Conservation (phyloP, 2,888 invertebrate genomes). For the Horisme vitalbata region DNA sequence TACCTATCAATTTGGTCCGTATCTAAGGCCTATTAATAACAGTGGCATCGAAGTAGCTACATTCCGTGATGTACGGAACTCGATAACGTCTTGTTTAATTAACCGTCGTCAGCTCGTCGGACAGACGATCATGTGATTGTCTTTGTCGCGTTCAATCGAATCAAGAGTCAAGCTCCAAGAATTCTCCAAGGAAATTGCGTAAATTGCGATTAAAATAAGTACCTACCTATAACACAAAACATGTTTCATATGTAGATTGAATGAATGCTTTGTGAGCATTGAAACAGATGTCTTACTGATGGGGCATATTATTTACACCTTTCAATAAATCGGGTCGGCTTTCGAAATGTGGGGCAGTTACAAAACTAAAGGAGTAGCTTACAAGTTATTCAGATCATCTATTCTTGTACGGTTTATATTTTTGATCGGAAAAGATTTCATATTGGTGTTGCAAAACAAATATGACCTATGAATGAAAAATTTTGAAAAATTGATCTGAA, state of each 20-base stretch:
- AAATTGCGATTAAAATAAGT: too few species aligned
- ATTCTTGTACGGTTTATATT: not conserved
- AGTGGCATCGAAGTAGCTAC: not conserved
- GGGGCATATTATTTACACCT: constrained; percentile 4
- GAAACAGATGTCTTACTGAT: not conserved
- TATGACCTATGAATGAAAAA: too few species aligned
- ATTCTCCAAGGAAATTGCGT: too few species aligned
- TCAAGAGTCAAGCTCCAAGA: too few species aligned
- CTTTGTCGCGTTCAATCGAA: too few species aligned
- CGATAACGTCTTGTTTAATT: constrained; percentile 9
- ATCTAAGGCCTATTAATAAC: not conserved
- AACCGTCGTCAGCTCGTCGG: constrained; percentile 3
- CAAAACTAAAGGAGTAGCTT: too few species aligned
- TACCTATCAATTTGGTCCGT: not conserved
- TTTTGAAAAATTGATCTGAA: too few species aligned
- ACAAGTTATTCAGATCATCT: not conserved
- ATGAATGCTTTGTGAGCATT: too few species aligned
- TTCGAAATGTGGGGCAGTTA: constrained; percentile 2
- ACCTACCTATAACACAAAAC: too few species aligned
- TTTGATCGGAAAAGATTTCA: constrained; percentile 1
- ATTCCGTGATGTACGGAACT: not conserved
- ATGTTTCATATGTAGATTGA: too few species aligned
- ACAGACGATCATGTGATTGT: too few species aligned
- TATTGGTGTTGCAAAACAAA: not conserved
- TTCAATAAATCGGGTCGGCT: not conserved